A percentile compares a stretch with the other conserved stretches of the same genome.
Conservation (phyloP, 2,888 invertebrate genomes). For the Epiperipatus broadwayi region DNA sequence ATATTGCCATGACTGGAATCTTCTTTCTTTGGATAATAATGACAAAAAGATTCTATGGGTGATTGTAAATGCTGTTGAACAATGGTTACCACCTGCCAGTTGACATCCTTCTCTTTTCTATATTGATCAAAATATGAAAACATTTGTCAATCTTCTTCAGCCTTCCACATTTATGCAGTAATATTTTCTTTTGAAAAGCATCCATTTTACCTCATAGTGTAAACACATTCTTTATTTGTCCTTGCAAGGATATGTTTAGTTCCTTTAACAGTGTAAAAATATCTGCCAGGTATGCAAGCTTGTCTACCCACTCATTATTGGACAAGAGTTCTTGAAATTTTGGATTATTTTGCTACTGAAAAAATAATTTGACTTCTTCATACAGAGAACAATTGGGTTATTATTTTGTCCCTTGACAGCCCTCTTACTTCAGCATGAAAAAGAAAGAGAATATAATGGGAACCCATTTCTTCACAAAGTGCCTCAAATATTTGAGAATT, state of each 20-base stretch:
- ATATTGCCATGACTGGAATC: not conserved
- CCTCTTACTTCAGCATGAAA: conserved; percentile 11
- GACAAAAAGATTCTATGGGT: conserved; percentile 7
- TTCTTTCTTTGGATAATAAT: conserved; percentile 10
- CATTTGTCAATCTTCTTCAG: not conserved
- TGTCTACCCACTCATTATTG: not conserved
- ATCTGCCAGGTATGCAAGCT: conserved; percentile 9
- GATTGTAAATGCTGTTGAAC: conserved; percentile 6
- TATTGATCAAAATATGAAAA: conserved; percentile 6
- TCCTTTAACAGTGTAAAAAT: conserved; percentile 8
- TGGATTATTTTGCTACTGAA: too few species aligned
- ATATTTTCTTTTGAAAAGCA: conserved; percentile 6
- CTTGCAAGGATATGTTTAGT: not conserved
- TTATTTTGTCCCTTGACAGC: conserved; percentile 8
- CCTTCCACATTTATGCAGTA: too few species aligned
- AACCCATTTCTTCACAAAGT: conserved; percentile 6
- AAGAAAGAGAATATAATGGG: conserved; percentile 5
- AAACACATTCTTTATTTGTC: conserved; percentile 5
- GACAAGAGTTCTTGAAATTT: too few species aligned
- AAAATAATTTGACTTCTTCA: too few species aligned
- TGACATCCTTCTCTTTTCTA: conserved; percentile 3
- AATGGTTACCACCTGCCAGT: conserved; percentile 8
- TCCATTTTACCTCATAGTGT: conserved; percentile 3
- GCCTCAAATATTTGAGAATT: conserved; percentile 3
- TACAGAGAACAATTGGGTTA: too few species aligned